Conservation (phyloP, 2,113 vertebrate genomes). For the Lamprologus speciosus region DNA sequence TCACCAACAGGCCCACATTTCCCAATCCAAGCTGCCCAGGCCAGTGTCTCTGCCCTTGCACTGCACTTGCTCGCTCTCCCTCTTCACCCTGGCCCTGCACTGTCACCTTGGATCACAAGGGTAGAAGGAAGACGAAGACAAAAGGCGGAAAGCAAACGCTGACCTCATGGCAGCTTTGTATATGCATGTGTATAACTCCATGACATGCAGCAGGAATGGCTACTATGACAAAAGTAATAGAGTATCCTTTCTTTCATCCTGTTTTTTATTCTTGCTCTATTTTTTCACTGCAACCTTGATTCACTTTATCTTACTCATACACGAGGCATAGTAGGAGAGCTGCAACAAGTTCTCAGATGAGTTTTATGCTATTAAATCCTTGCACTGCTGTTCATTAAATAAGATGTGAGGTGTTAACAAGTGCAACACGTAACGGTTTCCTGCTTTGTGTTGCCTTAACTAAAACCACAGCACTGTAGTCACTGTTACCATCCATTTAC, state of each 20-base stretch:
- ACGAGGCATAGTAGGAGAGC: neutral
- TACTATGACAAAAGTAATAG: neutral
- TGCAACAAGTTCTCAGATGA: neutral
- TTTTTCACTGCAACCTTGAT: neutral
- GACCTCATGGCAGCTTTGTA: conserved; percentile 18
- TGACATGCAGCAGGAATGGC: neutral
- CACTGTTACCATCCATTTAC: neutral
- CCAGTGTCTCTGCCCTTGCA: conserved; percentile 3
- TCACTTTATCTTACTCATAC: neutral
- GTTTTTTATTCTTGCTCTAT: neutral
- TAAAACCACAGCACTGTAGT: neutral
- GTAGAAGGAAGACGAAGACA: neutral
- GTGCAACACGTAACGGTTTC: neutral
- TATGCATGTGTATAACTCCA: neutral
- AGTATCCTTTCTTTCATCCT: neutral
- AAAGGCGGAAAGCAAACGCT: conserved; percentile 14
- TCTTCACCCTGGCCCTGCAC: conserved; percentile 13
- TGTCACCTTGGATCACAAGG: conserved; percentile 57
- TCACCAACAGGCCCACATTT: conserved; percentile 33
- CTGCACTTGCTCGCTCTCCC: neutral
- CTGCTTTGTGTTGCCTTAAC: neutral
- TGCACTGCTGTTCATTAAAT: neutral
- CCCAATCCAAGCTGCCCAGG: neutral
- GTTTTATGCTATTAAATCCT: neutral
- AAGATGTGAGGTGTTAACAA: neutral